Percentiles rank a stretch among this genome's conserved stretches.
These are phyloP conservation scores for Eucidaris tribuloides DNA, from an alignment of 35 echinoderm and acorn worm genomes.

Conservation along the genomic window DNA sequence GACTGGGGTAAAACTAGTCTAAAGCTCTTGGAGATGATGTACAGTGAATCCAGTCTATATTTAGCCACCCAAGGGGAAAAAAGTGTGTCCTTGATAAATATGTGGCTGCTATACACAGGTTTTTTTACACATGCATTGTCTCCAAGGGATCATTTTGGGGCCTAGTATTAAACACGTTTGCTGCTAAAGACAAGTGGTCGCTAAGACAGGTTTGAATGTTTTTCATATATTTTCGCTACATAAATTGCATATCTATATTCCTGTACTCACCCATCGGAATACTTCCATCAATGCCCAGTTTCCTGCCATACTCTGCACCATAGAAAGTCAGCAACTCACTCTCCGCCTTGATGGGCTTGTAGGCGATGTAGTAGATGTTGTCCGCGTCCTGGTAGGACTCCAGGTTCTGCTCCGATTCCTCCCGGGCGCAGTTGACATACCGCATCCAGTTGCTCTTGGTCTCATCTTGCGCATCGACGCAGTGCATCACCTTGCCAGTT, in stretches of 20 bases:
- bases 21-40: no score
- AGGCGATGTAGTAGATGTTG: slow-evolving; percentile 38
- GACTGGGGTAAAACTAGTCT: no score
- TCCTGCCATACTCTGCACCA: neutral
- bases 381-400: slow-evolving; percentile 20
- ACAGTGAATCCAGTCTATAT: no score
- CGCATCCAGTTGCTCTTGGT: slow-evolving; percentile 55
- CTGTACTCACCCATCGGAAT: neutral
- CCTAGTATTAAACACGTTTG: no score
- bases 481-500: slow-evolving; percentile 12
- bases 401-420: slow-evolving; percentile 47
- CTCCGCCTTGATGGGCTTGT: slow-evolving; percentile 7
- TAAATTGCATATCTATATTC: neutral
- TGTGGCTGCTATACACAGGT: no score
- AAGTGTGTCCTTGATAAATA: no score
- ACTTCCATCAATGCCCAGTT: neutral
- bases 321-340: slow-evolving; percentile 28
- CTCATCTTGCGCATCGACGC: slow-evolving; percentile 30
- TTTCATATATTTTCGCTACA: no score
- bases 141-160: no score
- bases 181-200: no score
- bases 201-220: no score
- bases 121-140: no score
- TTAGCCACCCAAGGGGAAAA: no score
- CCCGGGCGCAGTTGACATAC: slow-evolving; percentile 43